These are phyloP conservation scores for Myodes glareolus DNA, from an alignment of 2,113 vertebrate genomes.

Conservation along the genomic window DNA sequence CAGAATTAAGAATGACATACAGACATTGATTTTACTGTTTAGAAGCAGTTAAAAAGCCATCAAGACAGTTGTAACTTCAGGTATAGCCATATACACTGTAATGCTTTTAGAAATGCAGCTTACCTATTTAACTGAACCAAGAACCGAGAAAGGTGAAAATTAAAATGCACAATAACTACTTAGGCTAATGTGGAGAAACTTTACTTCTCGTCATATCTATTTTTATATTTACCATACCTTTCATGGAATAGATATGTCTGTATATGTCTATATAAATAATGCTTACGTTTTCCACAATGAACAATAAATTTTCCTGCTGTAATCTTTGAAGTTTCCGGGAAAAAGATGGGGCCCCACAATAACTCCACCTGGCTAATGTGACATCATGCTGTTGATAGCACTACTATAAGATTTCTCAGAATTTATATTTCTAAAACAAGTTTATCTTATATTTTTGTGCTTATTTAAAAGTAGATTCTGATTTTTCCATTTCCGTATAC, in stretches of 20 bases:
- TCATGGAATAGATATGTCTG: too few species aligned
- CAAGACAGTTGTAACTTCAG: conserved; percentile 34
- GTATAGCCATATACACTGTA: conserved; percentile 23
- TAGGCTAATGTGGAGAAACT: not conserved
- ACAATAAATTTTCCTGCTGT: too few species aligned
- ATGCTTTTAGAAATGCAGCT: conserved; percentile 21
- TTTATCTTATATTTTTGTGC: not conserved
- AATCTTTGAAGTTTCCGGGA: too few species aligned
- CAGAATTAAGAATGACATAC: conserved; percentile 17
- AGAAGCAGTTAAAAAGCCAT: conserved; percentile 55
- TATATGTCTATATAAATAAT: too few species aligned
- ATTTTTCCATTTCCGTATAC: not conserved
- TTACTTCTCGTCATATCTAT: too few species aligned
- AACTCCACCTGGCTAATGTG: too few species aligned
- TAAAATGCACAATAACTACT: conserved; percentile 47
- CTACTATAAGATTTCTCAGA: not conserved
- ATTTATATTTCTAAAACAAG: conserved; percentile 36
- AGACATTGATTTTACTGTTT: conserved; percentile 55
- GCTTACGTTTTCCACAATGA: too few species aligned
- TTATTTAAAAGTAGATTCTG: conserved; percentile 7
- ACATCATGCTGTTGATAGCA: too few species aligned
- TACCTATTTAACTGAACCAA: conserved; percentile 47
- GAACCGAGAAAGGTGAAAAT: conserved; percentile 43
- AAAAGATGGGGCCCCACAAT: too few species aligned
- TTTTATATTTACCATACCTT: too few species aligned